These are phyloP conservation scores for Hippocampus kuda DNA, from an alignment of 2,797 vertebrate species.

Conservation along the genomic window DNA sequence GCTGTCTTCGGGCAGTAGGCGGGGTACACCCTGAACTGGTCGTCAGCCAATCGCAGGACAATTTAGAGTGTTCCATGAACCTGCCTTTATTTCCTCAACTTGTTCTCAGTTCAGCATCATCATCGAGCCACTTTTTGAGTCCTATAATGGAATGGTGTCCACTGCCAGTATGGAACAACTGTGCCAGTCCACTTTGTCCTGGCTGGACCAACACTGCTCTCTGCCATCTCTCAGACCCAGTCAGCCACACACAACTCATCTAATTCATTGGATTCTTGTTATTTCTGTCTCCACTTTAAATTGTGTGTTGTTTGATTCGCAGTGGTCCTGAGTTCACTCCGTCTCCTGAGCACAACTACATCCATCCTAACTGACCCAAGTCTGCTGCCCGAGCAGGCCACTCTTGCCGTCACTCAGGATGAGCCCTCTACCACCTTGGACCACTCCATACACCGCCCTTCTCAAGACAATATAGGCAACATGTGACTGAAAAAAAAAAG, in stretches of 20 bases:
- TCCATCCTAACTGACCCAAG: constrained; percentile 84
- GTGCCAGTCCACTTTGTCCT: constrained; percentile 82
- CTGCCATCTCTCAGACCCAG: constrained; percentile 84
- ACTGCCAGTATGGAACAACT: constrained; percentile 84
- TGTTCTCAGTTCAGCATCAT: constrained; percentile 84
- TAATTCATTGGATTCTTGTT: neutral
- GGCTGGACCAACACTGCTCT: constrained; percentile 94
- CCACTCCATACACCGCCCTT: constrained; percentile 36
- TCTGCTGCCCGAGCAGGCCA: constrained; percentile 81
- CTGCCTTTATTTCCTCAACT: constrained; percentile 64
- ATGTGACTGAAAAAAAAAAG: constrained; percentile 21
- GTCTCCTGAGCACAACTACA: constrained; percentile 86
- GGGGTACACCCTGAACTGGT: too few species aligned
- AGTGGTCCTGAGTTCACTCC: constrained; percentile 89
- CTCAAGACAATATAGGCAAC: constrained; percentile 30
- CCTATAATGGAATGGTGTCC: constrained; percentile 93
- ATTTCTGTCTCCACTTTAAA: neutral
- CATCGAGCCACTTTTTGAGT: constrained; percentile 92
- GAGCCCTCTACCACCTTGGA: constrained; percentile 32
- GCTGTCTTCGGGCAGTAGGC: too few species aligned
- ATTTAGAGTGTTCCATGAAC: too few species aligned
- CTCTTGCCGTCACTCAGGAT: constrained; percentile 70
- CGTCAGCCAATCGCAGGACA: too few species aligned
- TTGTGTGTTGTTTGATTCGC: constrained; percentile 2
- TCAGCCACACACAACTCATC: constrained; percentile 55